Conservation (phyloP, 2,888 invertebrate species). For the Luperina testacea region DNA sequence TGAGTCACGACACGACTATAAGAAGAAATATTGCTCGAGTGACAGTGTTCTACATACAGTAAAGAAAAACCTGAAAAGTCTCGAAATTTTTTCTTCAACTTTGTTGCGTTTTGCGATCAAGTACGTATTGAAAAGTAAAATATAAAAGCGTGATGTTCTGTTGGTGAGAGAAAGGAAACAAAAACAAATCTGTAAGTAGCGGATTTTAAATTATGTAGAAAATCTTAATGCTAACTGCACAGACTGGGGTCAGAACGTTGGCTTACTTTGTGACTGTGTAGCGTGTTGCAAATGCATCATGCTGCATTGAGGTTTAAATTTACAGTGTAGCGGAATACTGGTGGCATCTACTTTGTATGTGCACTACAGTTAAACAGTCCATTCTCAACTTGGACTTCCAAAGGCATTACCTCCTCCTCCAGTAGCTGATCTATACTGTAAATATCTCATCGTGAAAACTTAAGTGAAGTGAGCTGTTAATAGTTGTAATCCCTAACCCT, state of each 20-base stretch:
- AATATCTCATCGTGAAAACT: background rate
- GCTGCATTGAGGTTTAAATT: constrained; percentile 16
- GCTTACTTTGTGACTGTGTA: constrained; percentile 43
- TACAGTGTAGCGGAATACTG: background rate
- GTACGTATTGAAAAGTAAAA: constrained; percentile 45
- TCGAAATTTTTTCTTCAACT: constrained; percentile 26
- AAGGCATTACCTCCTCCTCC: background rate
- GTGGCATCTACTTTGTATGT: constrained; percentile 1
- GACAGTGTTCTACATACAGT: constrained; percentile 21
- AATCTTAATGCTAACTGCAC: constrained; percentile 48
- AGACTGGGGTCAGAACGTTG: constrained; percentile 38
- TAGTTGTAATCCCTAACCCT: background rate
- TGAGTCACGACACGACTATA: background rate
- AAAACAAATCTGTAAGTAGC: constrained; percentile 52
- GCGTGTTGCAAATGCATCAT: constrained; percentile 40
- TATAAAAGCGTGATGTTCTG: constrained; percentile 39
- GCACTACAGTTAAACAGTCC: constrained; percentile 5
- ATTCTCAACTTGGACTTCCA: background rate
- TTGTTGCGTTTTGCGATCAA: constrained; percentile 26
- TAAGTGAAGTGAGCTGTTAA: background rate
- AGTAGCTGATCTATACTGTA: background rate
- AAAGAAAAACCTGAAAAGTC: constrained; percentile 35
- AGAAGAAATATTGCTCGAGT: constrained; percentile 31
- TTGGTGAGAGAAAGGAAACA: constrained; percentile 58
- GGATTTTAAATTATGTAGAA: constrained; percentile 51